These are phyloP conservation scores for Perca schrenkii DNA, from an alignment of 2,113 vertebrate species.

Conservation along the genomic window DNA sequence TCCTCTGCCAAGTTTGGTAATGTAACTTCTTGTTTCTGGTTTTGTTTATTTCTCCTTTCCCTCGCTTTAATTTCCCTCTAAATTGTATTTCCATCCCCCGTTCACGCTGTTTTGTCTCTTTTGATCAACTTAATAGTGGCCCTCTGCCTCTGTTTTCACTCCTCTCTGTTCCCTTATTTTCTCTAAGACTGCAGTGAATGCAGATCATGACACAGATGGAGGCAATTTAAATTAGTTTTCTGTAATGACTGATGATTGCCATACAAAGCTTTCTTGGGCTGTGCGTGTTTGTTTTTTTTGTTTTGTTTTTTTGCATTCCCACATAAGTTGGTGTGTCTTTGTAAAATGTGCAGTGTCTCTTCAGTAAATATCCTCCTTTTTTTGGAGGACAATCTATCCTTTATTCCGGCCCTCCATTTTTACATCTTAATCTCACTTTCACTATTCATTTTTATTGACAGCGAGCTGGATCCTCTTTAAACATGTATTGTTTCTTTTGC, in stretches of 20 bases:
- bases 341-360: neutral
- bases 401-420: neutral
- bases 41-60: constrained; percentile 57
- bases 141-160: constrained; percentile 14
- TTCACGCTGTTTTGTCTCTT: constrained; percentile 61
- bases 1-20: constrained; percentile 38
- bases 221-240: constrained; percentile 42
- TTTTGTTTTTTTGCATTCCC: neutral
- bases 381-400: neutral
- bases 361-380: neutral
- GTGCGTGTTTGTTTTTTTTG: too few species aligned
- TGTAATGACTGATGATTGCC: constrained; percentile 57
- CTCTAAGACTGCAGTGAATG: constrained; percentile 15
- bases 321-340: neutral
- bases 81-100: constrained; percentile 44
- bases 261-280: constrained; percentile 12
- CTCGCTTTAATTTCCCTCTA: constrained; percentile 32
- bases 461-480: constrained; percentile 41
- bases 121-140: constrained; percentile 61
- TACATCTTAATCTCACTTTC: constrained; percentile 31
- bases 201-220: constrained; percentile 52
- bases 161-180: constrained; percentile 15
- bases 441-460: constrained; percentile 23
- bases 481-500: constrained; percentile 25
- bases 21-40: constrained; percentile 40